Evolutionary conservation across 2,113 vertebrate species (phyloP).

Genomic region (Octodon degus): DNA sequence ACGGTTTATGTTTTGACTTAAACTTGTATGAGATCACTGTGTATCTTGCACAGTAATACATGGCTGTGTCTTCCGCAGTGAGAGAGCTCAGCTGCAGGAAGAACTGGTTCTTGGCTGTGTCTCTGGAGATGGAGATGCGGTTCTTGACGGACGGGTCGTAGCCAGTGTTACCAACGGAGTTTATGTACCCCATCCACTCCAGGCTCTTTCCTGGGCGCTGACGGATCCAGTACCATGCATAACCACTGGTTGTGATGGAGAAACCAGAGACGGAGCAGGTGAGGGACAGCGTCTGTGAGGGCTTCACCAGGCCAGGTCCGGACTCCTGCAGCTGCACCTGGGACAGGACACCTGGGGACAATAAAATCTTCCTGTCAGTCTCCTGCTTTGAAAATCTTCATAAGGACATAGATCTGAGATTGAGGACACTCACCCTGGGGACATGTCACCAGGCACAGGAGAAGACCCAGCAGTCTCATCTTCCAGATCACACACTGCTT

Average conservation of each 20-base stretch:
- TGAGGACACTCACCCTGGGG: neutral
- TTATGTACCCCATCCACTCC: neutral
- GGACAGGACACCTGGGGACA: neutral
- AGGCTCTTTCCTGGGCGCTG: neutral
- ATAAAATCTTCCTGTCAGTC: neutral
- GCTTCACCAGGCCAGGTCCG: neutral
- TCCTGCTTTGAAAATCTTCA: neutral
- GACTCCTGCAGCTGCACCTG: neutral
- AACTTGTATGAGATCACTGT: neutral
- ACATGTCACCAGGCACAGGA: neutral
- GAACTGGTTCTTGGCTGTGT: neutral
- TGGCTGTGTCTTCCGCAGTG: neutral
- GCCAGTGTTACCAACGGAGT: fast-evolving
- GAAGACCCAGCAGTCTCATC: neutral
- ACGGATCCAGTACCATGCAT: neutral
- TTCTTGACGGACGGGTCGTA: neutral
- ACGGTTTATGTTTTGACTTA: neutral
- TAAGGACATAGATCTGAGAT: neutral
- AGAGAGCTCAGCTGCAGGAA: neutral
- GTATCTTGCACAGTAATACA: neutral
- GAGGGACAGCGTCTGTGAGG: neutral
- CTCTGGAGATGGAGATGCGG: neutral
- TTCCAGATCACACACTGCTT: neutral
- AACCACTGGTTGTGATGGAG: neutral
- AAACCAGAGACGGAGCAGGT: neutral